Evolutionary conservation across 2,888 invertebrate species (phyloP), one percentile per base, ranked within the genome.

Genomic region (Bugulina stolonifera): DNA sequence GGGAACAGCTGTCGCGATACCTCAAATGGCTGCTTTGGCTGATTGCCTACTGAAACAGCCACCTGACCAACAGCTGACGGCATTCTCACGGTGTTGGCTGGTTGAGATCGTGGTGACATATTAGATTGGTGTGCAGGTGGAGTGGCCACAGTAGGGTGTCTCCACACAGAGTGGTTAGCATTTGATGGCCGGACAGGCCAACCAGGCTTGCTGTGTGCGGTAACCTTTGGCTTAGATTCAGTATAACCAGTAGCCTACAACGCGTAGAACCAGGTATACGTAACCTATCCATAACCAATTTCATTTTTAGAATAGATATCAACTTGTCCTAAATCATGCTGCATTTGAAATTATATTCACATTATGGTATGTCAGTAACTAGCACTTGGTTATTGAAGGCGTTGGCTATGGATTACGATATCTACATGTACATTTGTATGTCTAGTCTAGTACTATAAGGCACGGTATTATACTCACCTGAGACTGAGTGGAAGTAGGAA

Each of bases 1-100:
- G 80, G 78, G 74, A 83, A 82, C 57, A 83, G 77, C 76, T 83
- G 84, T 35, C 84, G 77, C 0, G 78, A 77, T 27, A 79, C 79
- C 22, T 73, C 77, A 73, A 80, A 78, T 35, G 78, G 75, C 34
- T 75, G 75, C 72, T 79, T 80, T 3, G n/a, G 5, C 18, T 43
- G 43, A 43, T 43, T 18, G 18, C 10, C 43, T 43, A 18, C 10
- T 43, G 43, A 35, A 23, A 5, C 22, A 23, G 72, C 69, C 10
- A 54, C 54, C 35, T 55, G 76, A 32, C 43, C 18, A 5, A 43
- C 43, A n/a, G 35, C 57, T 27, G 69, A 29, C 10, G 52, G 69
- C 29, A 57, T 70, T 34, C 58, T 74, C 57, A 73, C 73, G 29
- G 70, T 72, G n/a, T n/a, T n/a, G 1, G 71, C 29, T 29, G 43